A percentile compares a stretch with the other conserved stretches of the same genome.
Conservation (phyloP, 2,888 invertebrate species). For the Cantharis lateralis region DNA sequence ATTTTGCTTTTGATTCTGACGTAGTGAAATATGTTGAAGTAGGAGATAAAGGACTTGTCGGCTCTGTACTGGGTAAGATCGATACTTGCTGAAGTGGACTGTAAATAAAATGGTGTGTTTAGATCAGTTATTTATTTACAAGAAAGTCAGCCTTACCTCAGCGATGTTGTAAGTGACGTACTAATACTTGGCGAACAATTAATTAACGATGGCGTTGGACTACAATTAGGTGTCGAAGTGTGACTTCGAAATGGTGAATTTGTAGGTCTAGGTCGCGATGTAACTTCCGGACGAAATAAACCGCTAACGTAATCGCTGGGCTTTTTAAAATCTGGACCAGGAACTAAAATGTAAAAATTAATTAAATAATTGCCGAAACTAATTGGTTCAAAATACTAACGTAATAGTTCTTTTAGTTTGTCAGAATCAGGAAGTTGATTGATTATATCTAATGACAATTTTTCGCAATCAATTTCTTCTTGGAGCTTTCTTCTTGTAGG, state of each 20-base stretch:
- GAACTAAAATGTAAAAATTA: not conserved
- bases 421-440: conserved; percentile 67
- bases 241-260: conserved; percentile 54
- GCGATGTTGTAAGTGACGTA: conserved; percentile 29
- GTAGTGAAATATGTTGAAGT: conserved; percentile 69
- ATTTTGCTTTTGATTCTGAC: conserved; percentile 69
- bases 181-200: conserved; percentile 24
- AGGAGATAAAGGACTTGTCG: conserved; percentile 61
- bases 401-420: conserved; percentile 68
- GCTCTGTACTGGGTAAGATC: conserved; percentile 26
- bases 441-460: conserved; percentile 67
- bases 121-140: not conserved
- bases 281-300: conserved; percentile 65
- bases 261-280: conserved; percentile 57
- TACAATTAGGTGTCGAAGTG: conserved; percentile 50
- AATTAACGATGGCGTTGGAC: conserved; percentile 45
- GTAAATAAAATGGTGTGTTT: not conserved
- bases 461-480: conserved; percentile 81
- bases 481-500: conserved; percentile 65
- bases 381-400: conserved; percentile 47
- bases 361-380: not conserved
- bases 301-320: conserved; percentile 72
- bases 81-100: conserved; percentile 9
- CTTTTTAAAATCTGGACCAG: conserved; percentile 69
- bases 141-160: conserved; percentile 37